Evolutionary conservation across 2,888 invertebrate genomes (phyloP).

Genomic region (Myopa testacea): DNA sequence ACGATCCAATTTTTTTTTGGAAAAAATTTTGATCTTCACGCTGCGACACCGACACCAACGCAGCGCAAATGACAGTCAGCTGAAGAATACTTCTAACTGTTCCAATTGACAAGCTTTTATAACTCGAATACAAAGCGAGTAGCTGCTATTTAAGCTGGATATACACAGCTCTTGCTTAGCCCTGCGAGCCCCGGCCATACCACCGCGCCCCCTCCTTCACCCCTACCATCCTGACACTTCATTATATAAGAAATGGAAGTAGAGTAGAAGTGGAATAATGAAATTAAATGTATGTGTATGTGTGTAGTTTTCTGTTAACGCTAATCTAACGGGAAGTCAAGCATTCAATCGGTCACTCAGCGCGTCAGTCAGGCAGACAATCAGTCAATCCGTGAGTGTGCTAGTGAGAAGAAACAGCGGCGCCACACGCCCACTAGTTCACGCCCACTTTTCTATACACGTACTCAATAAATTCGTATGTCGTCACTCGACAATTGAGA

Average conservation of each 20-base stretch:
- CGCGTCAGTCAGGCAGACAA: no score
- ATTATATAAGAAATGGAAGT: not conserved
- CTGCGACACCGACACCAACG: conserved; percentile 27
- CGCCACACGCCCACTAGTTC: no score
- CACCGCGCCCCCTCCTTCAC: not conserved
- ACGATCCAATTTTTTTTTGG: not conserved
- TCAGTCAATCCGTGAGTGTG: no score
- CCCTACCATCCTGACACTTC: no score
- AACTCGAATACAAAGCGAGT: conserved; percentile 23
- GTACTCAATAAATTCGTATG: no score
- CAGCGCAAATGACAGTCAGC: conserved; percentile 49
- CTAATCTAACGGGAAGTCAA: not conserved
- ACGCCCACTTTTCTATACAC: no score
- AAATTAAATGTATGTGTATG: not conserved
- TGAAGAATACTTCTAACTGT: conserved; percentile 59
- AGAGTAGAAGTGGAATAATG: not conserved
- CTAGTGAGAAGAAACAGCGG: no score
- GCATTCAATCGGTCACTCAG: no score
- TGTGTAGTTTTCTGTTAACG: not conserved
- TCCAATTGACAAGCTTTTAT: conserved; percentile 39
- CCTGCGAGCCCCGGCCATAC: not conserved
- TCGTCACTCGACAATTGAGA: no score
- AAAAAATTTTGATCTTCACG: conserved; percentile 22
- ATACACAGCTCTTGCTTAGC: not conserved
- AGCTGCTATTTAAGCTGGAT: conserved; percentile 1